A percentile compares a stretch with the other conserved stretches of the same genome.
These are phyloP conservation scores for Gymnorhina tibicen DNA, from an alignment of 2,113 vertebrate species.

Conservation along the genomic window DNA sequence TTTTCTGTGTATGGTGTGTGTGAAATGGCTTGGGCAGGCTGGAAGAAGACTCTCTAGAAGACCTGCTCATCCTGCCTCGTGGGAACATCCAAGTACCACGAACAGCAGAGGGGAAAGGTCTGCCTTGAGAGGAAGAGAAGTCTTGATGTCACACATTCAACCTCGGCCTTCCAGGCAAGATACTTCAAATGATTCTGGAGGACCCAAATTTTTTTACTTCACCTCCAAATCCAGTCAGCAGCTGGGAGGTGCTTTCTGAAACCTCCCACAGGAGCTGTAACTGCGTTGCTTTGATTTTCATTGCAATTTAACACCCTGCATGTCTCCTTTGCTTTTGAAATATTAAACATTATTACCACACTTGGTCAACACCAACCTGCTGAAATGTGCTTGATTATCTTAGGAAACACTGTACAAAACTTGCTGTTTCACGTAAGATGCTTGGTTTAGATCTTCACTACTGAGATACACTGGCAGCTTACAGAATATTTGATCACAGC, in stretches of 20 bases:
- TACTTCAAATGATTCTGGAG: not conserved
- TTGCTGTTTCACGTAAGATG: not conserved
- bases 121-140: not conserved
- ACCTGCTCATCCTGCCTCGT: not conserved
- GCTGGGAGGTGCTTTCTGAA: not conserved
- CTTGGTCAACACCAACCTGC: not conserved
- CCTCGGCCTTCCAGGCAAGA: not conserved
- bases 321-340: not conserved
- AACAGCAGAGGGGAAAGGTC: not conserved
- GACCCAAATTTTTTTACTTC: not conserved
- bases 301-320: not conserved
- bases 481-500: not conserved
- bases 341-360: not conserved
- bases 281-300: not conserved
- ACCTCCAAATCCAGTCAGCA: not conserved
- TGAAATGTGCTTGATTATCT: not conserved
- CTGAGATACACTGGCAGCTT: not conserved
- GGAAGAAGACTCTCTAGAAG: not conserved
- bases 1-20: not conserved
- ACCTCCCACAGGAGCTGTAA: not conserved
- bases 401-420: not conserved
- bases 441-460: not conserved
- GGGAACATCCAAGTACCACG: not conserved
- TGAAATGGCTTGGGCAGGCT: not conserved
- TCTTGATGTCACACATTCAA: not conserved